Base-by-base conservation (phyloP, 2,888 invertebrate species). In the Macaria notata region DNA sequence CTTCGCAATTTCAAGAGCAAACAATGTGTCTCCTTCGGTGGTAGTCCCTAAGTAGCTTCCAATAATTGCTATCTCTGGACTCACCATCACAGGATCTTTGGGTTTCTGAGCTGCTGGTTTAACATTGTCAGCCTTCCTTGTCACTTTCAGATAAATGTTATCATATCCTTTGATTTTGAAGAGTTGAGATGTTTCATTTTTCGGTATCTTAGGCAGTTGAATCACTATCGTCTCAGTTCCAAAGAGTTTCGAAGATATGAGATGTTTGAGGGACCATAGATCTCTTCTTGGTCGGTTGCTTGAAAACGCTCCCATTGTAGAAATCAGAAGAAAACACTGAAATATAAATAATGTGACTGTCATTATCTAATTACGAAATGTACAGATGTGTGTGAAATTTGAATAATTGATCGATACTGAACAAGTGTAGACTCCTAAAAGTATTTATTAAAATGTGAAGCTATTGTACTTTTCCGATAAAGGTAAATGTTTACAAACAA, bases 301-400 rank as follows among this genome's bases (percentile, higher is more conserved):
- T 56, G 79, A 66, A 43, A 62, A 46, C 44, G 68, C 66, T 38
- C 65, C 33, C n/a, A 63, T 70, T 3, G 70, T 56, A 50, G 64
- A 69, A 46, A 64, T 66, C 54, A 82, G 52, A 31, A 81, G 49
- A 45, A 81, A 56, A 46, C 70, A 78, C 83, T 84, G 76, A 51
- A 82, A 78, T 30, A 63, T 52, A 64, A 59, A 57, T 39, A 48
- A 48, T 54, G 7, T 7, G 4, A 36, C 7, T 36, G 33, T 36
- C 33, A 36, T 36, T 36, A 6, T 36, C 7, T 6, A 7, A 36
- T 6, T 7, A 36, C 33, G 33, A 36, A 7, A 36, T 19, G 19
- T 19, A 19, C 1, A 19, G 19, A 7, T 7, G 5, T 36, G 5
- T 36, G 7, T 36, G 4, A 36, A 36, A 36, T 36, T 36, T 36